Evolutionary conservation across 2,888 invertebrate species (phyloP).

Genomic region (Arctia plantaginis): DNA sequence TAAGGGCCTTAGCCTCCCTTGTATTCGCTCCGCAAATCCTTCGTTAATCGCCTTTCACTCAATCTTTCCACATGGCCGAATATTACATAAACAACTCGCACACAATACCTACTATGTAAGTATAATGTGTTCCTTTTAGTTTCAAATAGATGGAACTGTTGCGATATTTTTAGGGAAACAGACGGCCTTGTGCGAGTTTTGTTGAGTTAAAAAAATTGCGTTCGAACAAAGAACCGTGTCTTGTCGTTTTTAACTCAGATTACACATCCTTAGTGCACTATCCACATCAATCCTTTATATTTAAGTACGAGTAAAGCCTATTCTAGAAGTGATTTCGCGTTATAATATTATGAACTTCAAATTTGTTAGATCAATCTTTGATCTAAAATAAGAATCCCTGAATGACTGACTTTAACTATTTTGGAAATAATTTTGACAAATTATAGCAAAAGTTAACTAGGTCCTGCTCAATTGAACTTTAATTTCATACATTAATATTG

Average conservation of each 20-base stretch:
- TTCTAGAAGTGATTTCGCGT: not conserved
- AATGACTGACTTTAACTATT: not conserved
- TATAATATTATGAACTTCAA: not conserved
- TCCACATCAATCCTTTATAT: no score
- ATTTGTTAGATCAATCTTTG: not conserved
- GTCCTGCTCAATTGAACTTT: not conserved
- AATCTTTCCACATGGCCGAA: conserved; percentile 29
- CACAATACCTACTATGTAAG: conserved; percentile 9
- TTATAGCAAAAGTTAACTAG: not conserved
- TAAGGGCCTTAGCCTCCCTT: conserved; percentile 9
- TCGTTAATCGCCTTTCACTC: conserved; percentile 33
- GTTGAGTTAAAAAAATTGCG: not conserved
- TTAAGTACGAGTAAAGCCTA: no score
- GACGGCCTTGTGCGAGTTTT: not conserved
- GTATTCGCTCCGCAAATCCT: conserved; percentile 23
- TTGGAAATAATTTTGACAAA: not conserved
- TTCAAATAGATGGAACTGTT: conserved; percentile 10
- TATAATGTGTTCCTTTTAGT: conserved; percentile 13
- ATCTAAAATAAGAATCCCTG: not conserved
- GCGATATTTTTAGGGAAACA: not conserved
- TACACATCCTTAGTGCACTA: not conserved
- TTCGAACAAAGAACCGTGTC: not conserved
- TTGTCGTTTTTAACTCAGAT: not conserved
- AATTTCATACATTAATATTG: not conserved
- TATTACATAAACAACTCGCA: conserved; percentile 22